These are phyloP conservation scores for Aselliscus stoliczkanus DNA, from an alignment of 2,797 vertebrate species.

Conservation along the genomic window DNA sequence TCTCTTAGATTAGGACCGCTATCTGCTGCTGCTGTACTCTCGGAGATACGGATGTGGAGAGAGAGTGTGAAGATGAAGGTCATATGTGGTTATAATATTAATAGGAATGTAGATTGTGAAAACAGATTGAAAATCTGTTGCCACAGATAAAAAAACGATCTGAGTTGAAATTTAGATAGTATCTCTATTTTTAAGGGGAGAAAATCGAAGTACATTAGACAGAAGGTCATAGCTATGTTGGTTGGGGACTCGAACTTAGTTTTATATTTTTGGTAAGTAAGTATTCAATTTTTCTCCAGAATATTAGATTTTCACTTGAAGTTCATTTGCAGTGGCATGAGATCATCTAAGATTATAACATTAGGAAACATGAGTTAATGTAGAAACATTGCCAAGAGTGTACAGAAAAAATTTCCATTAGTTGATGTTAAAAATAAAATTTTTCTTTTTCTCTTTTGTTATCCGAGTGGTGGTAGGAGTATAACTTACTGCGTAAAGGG, in stretches of 20 bases:
- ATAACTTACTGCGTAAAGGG: not conserved
- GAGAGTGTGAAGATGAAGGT: slow-evolving; percentile 51
- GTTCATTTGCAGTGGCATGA: slow-evolving; percentile 47
- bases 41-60: slow-evolving; percentile 11
- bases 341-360: slow-evolving; percentile 23
- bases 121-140: slow-evolving; percentile 67
- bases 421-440: slow-evolving; percentile 25
- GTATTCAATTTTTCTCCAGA: slow-evolving; percentile 24
- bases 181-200: slow-evolving; percentile 64
- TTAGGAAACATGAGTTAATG: slow-evolving; percentile 24
- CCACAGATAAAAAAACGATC: slow-evolving; percentile 63
- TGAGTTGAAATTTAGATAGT: slow-evolving; percentile 66
- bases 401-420: not conserved
- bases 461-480: not conserved
- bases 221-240: slow-evolving; percentile 54
- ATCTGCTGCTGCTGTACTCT: slow-evolving; percentile 28
- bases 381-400: slow-evolving; percentile 21
- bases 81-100: slow-evolving; percentile 58
- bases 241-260: slow-evolving; percentile 27
- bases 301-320: slow-evolving; percentile 56
- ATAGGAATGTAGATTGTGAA: slow-evolving; percentile 63
- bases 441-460: slow-evolving; percentile 22
- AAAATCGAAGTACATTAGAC: slow-evolving; percentile 58
- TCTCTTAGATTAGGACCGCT: slow-evolving; percentile 52
- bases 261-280: slow-evolving; percentile 37